phyloP scores from a whole-genome alignment of 1,140 invertebrate genomes.

The Maniola jurtina region DNA sequence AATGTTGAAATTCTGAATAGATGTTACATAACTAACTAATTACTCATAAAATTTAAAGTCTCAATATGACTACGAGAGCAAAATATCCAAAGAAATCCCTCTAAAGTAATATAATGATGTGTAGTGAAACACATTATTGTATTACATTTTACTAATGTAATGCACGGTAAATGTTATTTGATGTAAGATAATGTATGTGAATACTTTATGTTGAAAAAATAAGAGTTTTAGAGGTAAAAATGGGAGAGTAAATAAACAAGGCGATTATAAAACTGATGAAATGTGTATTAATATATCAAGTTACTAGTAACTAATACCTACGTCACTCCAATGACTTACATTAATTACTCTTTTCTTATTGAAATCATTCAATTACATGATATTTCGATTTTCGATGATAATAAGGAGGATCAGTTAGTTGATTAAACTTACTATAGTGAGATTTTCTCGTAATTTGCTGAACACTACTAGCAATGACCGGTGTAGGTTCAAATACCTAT shows the following conservation, averaged over 20 bases:
- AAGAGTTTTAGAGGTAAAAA: slow-evolving; percentile 61
- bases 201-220: slow-evolving; percentile 70
- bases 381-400: too few species aligned
- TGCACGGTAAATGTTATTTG: slow-evolving; percentile 67
- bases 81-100: slow-evolving; percentile 69
- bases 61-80: slow-evolving; percentile 40
- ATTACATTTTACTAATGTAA: slow-evolving; percentile 52
- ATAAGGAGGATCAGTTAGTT: too few species aligned
- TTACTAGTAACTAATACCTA: too few species aligned
- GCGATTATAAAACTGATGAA: slow-evolving; percentile 58
- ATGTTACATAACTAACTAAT: slow-evolving; percentile 50
- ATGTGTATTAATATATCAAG: not conserved
- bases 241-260: slow-evolving; percentile 64
- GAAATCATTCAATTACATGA: too few species aligned
- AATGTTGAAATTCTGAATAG: slow-evolving; percentile 68
- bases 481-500: too few species aligned
- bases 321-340: not conserved
- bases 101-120: slow-evolving; percentile 54
- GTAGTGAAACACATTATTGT: slow-evolving; percentile 15
- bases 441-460: too few species aligned
- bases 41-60: slow-evolving; percentile 30
- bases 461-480: too few species aligned
- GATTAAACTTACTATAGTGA: too few species aligned
- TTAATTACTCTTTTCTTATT: not conserved
- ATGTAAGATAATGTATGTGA: slow-evolving; percentile 69